Percentiles rank a stretch among this genome's conserved stretches.
These are phyloP conservation scores for Orchestia grillus DNA, from an alignment of 1,140 invertebrate genomes.

Conservation along the genomic window DNA sequence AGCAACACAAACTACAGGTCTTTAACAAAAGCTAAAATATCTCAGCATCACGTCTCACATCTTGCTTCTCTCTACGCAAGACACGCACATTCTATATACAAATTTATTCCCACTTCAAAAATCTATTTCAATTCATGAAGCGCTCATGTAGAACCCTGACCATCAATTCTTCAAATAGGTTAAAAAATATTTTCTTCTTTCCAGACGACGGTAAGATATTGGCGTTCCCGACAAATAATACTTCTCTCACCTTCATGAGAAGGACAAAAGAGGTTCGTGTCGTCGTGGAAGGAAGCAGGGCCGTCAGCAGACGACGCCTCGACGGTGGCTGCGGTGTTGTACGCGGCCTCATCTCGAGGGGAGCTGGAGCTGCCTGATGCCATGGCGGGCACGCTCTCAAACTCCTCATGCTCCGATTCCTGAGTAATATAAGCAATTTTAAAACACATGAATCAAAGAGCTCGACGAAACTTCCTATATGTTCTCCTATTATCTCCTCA, in stretches of 20 bases:
- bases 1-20: not conserved
- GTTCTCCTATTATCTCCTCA: not conserved
- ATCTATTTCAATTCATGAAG: too few relatives aligned
- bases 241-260: conserved; percentile 63
- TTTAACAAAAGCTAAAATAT: not conserved
- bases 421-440: not conserved
- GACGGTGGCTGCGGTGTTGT: not conserved
- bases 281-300: conserved; percentile 1
- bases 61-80: not conserved
- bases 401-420: conserved; percentile 37
- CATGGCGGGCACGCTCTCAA: not conserved
- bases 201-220: not conserved
- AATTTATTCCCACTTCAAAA: not conserved
- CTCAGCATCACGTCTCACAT: not conserved
- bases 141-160: not conserved
- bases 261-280: conserved; percentile 65
- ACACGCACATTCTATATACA: not conserved
- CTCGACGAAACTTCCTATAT: not conserved
- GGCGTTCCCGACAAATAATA: conserved; percentile 40
- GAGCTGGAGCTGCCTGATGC: not conserved
- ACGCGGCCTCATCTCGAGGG: not conserved
- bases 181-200: not conserved
- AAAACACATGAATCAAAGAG: not conserved
- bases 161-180: not conserved
- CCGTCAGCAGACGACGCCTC: not conserved